A percentile compares a stretch with the other conserved stretches of the same genome.
Evolutionary conservation across 2,888 invertebrate genomes (phyloP).

Genomic region (Choreutis nemorana): DNA sequence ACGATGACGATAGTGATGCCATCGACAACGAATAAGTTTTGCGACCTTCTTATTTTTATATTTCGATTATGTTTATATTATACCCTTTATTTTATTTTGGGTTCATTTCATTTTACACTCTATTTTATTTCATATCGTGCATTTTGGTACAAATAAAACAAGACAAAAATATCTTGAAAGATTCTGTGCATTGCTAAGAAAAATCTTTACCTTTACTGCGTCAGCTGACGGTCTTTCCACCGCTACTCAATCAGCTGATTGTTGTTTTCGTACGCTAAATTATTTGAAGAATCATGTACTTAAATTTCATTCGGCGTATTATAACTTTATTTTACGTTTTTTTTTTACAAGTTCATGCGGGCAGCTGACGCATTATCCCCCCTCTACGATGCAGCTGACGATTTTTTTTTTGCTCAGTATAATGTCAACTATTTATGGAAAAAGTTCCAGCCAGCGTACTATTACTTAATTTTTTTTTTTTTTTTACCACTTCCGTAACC

Average conservation of each 20-base stretch:
- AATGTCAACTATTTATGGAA: conserved; percentile 2
- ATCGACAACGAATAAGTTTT: conserved; percentile 1
- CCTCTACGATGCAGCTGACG: conserved; percentile 1
- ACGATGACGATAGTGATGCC: conserved; percentile 1
- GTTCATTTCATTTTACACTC: not conserved
- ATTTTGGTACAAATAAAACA: not conserved
- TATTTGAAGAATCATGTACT: conserved; percentile 1
- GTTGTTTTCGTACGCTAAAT: conserved; percentile 1
- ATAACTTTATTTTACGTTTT: not conserved
- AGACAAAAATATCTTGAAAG: not conserved
- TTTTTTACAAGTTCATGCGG: not conserved
- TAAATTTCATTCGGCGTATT: not conserved
- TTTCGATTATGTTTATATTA: not conserved
- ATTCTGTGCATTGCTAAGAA: conserved; percentile 2
- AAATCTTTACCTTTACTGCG: conserved; percentile 2
- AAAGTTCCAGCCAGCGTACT: conserved; percentile 2
- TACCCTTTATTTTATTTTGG: not conserved
- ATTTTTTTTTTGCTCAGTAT: conserved; percentile 1
- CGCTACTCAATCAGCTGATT: conserved; percentile 2
- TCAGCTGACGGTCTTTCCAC: conserved; percentile 3
- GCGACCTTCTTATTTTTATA: not conserved
- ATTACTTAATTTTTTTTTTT: conserved; percentile 1
- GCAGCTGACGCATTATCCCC: not conserved
- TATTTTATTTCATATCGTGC: not conserved
- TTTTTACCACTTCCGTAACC: conserved; percentile 2